phyloP scores from a whole-genome alignment of 2,797 vertebrate genomes.

The Pachyuromys duprasi region DNA sequence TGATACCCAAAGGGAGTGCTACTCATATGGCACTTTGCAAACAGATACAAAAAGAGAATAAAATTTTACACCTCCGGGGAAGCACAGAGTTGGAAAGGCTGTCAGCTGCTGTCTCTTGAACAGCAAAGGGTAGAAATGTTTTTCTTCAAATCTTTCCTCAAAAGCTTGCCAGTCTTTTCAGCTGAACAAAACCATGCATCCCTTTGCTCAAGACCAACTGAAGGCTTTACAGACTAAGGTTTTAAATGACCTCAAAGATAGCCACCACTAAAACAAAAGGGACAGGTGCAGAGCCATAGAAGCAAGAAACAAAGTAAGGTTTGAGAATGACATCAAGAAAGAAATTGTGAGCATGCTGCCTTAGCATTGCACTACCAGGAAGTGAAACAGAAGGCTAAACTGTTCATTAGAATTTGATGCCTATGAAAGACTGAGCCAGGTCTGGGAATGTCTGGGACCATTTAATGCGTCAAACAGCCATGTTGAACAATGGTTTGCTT shows the following conservation, averaged over 20 bases:
- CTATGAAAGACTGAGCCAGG: not conserved
- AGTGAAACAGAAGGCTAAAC: not conserved
- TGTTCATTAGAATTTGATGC: not conserved
- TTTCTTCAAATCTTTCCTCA: constrained; percentile 11
- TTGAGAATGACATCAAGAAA: not conserved
- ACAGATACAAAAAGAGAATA: not conserved
- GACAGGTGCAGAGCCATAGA: not conserved
- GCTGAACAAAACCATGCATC: not conserved
- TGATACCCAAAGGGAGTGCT: not conserved
- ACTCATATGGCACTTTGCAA: not conserved
- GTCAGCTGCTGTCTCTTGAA: not conserved
- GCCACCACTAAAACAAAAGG: not conserved
- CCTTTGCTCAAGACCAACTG: not conserved
- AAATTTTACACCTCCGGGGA: not conserved
- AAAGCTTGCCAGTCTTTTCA: not conserved
- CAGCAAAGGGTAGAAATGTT: not conserved
- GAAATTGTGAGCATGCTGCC: not conserved
- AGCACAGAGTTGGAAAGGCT: not conserved
- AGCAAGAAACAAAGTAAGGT: not conserved
- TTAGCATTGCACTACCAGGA: not conserved
- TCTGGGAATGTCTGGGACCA: not conserved
- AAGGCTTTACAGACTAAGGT: not conserved
- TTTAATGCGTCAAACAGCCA: not conserved
- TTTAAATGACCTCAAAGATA: not conserved
- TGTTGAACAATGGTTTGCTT: not conserved